Base-by-base conservation (phyloP, 1,140 invertebrate species). In the Saxidomus purpurata region DNA sequence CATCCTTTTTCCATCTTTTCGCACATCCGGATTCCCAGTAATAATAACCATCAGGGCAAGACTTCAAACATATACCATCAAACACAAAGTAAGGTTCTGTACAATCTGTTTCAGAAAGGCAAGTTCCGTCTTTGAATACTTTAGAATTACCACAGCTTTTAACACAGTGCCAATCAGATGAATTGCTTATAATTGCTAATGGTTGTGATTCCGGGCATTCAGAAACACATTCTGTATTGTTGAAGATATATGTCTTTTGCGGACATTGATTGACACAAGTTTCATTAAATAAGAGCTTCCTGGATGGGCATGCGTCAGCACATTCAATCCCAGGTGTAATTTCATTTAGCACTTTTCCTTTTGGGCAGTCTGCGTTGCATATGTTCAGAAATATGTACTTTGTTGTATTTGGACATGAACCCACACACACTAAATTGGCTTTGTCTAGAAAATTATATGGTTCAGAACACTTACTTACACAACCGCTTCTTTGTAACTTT, bases 11-110 rank as follows among this genome's bases (percentile, higher is more conserved):
- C 59, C 59, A 63, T 63, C 59, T 63, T 28, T 63, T 63, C 9
- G 0, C 25, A 63, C 59, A 63, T 28, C n/a, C 25, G n/a, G 19
- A 1, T 1, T n/a, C 1, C 59, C 22, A 63, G 59, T n/a, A 28
- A 63, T 63, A 63, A 63, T 63, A 63, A 63, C 59, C 59, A 6
- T 63, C 59, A 4, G 59, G 59, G 28, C 59, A 63, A 28, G 59
- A 28, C 19, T 28, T 25, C n/a, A 63, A 4, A 25, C 59, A 63
- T 25, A 1, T 63, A 8, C 4, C 28, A 6, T 15, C 25, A 28
- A 28, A 63, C 4, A 28, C 25, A 63, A 63, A 63, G 59, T 63
- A 63, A 9, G 59, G 59, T 63, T 63, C 25, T 8, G 25, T 25
- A 28, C 59, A 63, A 15, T 63, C 59, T 28, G n/a, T n/a, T 28